These are phyloP conservation scores for Gambusia affinis DNA, from an alignment of 2,113 vertebrate genomes.

Conservation along the genomic window DNA sequence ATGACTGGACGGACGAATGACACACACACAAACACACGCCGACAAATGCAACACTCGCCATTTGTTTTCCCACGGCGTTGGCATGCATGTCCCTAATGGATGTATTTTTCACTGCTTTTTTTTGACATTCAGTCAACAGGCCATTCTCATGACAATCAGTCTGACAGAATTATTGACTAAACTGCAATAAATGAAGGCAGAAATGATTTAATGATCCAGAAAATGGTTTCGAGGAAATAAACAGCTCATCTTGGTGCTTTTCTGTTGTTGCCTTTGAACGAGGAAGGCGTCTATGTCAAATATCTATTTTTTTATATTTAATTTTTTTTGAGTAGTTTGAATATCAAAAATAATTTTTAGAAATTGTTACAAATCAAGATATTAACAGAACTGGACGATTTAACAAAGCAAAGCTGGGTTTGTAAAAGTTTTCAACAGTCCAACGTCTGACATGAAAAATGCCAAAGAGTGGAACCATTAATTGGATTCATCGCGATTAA, in stretches of 20 bases:
- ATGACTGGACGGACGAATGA: conserved; percentile 62
- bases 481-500: no score
- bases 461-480: not conserved
- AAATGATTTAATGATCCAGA: conserved; percentile 58
- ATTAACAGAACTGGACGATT: not conserved
- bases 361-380: not conserved
- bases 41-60: not conserved
- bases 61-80: conserved; percentile 17
- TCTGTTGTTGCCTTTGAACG: not conserved
- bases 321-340: not conserved
- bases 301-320: not conserved
- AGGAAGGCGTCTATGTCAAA: not conserved
- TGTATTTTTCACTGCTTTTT: conserved; percentile 43
- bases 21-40: conserved; percentile 17
- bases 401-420: not conserved
- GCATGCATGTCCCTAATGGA: conserved; percentile 37
- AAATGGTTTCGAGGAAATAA: conserved; percentile 50
- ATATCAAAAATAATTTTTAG: not conserved
- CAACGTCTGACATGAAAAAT: not conserved
- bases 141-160: conserved; percentile 49
- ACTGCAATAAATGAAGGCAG: conserved; percentile 41
- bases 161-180: conserved; percentile 67
- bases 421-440: not conserved
- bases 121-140: conserved; percentile 35
- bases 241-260: conserved; percentile 10